Conservation (phyloP, 1,140 invertebrate species). For the Apis florea region DNA sequence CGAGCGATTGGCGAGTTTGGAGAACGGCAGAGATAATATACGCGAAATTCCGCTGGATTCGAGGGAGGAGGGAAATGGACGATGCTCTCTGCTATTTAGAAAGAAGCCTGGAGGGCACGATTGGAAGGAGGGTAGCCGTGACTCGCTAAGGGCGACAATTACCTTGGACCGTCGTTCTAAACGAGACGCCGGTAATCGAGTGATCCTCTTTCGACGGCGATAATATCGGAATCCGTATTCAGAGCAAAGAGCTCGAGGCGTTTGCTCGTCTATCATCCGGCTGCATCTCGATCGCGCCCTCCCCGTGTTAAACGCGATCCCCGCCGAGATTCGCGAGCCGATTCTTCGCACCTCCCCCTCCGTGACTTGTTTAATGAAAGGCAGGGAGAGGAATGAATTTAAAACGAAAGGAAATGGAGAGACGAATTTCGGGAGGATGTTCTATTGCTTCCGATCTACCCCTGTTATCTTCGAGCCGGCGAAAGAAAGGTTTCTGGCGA, state of each 20-base stretch:
- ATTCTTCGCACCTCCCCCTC: not conserved
- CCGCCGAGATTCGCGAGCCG: not conserved
- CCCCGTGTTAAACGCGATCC: conserved; percentile 1
- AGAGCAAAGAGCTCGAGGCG: conserved; percentile 33
- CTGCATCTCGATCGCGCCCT: conserved; percentile 25
- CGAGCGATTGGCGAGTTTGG: not conserved
- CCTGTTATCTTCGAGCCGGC: not conserved
- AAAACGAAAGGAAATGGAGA: not conserved
- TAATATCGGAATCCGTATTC: conserved; percentile 44
- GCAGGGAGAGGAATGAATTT: not conserved
- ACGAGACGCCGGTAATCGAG: conserved; percentile 50
- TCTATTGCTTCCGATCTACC: too few relatives aligned
- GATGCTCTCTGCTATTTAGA: conserved; percentile 36
- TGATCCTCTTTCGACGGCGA: conserved; percentile 44
- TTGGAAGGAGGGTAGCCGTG: not conserved
- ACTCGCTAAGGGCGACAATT: conserved; percentile 48
- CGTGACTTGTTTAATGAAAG: not conserved
- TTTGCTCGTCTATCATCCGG: conserved; percentile 25
- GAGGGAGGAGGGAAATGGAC: conserved; percentile 15
- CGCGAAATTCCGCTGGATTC: conserved; percentile 7
- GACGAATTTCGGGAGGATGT: not conserved
- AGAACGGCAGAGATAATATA: not conserved
- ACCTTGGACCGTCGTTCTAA: conserved; percentile 34
- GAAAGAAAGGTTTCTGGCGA: not conserved
- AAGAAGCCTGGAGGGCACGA: conserved; percentile 40